Percentiles rank a stretch among this genome's conserved stretches.
Conservation (phyloP, 2,797 vertebrate genomes). For the Mus spretus region DNA sequence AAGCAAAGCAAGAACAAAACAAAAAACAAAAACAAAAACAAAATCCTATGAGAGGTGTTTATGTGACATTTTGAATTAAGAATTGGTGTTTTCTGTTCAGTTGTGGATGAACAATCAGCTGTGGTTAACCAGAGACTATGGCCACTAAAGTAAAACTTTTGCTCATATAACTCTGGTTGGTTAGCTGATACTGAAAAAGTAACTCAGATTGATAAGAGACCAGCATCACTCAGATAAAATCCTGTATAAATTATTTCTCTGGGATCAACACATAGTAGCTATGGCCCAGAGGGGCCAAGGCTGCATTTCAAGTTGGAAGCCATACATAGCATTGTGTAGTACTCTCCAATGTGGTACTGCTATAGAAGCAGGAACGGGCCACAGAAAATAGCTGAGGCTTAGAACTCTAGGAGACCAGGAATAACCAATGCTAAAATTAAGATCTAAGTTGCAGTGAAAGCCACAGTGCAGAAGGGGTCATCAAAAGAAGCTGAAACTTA, state of each 20-base stretch:
- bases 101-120: not conserved
- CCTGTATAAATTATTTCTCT: not conserved
- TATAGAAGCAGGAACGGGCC: not conserved
- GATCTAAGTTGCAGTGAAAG: not conserved
- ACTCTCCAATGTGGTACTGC: not conserved
- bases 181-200: not conserved
- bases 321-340: not conserved
- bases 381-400: not conserved
- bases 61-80: not conserved
- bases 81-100: not conserved
- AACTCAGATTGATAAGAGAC: not conserved
- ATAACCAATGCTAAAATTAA: not conserved
- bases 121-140: not conserved
- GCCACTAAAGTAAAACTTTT: not conserved
- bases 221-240: not conserved
- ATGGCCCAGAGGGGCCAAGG: not conserved
- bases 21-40: too few species aligned
- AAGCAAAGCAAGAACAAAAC: not conserved
- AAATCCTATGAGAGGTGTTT: not conserved
- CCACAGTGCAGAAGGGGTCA: not conserved
- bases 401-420: not conserved
- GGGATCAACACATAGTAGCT: too few species aligned
- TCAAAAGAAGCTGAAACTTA: not conserved
- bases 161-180: too few species aligned
- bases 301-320: too few species aligned